Conservation (phyloP, 1,140 invertebrate genomes). For the Drosophila paulistorum region DNA sequence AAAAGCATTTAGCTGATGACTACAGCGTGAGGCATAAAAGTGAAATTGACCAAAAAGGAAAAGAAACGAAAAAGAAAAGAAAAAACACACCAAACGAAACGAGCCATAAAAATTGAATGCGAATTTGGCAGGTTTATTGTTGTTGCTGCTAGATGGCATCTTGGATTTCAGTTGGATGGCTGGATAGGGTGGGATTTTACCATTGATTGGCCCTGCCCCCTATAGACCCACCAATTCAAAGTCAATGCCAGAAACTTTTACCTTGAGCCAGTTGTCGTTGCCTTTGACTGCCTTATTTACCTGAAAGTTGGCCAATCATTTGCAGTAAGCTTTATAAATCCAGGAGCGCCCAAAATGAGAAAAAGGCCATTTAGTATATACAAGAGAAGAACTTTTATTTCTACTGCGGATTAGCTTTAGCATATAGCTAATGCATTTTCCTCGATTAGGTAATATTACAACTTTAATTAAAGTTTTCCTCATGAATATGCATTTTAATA, state of each 20-base stretch:
- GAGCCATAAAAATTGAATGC: constrained; percentile 68
- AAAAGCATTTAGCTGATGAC: constrained; percentile 73
- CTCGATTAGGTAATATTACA: too few relatives aligned
- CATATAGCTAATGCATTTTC: too few relatives aligned
- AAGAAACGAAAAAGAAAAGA: neutral
- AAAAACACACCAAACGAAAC: constrained; percentile 31
- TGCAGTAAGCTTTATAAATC: constrained; percentile 37
- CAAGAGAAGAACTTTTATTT: too few relatives aligned
- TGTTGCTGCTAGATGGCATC: constrained; percentile 24
- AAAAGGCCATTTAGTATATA: too few relatives aligned
- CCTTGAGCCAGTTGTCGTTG: constrained; percentile 26
- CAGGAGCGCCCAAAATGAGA: neutral
- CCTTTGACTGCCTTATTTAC: constrained; percentile 29
- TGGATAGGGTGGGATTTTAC: constrained; percentile 6
- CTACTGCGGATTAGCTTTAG: too few relatives aligned
- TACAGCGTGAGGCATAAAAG: constrained; percentile 65
- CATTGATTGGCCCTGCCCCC: constrained; percentile 55
- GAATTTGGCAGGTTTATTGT: constrained; percentile 44
- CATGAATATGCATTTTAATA: too few relatives aligned
- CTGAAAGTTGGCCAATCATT: constrained; percentile 55
- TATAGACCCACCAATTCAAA: constrained; percentile 46
- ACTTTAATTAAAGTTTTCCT: too few relatives aligned
- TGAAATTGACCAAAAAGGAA: constrained; percentile 73
- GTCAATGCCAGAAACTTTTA: constrained; percentile 53
- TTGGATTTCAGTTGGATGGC: constrained; percentile 19